A percentile compares a stretch with the other conserved stretches of the same genome.
These are phyloP conservation scores for Lampris incognitus DNA, from an alignment of 2,113 vertebrate species.

Conservation along the genomic window DNA sequence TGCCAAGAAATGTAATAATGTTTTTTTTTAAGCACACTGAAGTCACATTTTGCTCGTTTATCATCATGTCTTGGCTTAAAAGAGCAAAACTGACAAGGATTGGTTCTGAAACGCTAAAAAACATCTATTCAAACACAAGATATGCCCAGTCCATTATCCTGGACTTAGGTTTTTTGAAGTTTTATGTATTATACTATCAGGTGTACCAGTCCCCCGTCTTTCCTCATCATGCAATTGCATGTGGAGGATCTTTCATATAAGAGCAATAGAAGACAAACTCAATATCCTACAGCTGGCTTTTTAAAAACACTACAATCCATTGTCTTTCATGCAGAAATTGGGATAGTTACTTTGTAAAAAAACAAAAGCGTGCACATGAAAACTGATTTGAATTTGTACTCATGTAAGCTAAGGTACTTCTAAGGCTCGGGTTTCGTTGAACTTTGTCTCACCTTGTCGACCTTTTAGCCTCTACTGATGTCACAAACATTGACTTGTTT, in stretches of 20 bases:
- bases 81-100: not conserved
- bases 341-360: too few relatives aligned
- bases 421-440: conserved; percentile 17
- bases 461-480: conserved; percentile 31
- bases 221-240: too few relatives aligned
- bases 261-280: too few relatives aligned
- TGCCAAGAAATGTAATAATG: not conserved
- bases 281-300: too few relatives aligned
- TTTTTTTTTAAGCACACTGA: not conserved
- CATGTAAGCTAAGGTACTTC: not conserved
- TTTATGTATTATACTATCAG: too few relatives aligned
- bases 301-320: not conserved
- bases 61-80: not conserved
- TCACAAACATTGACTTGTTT: conserved; percentile 9
- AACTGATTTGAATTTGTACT: conserved; percentile 1
- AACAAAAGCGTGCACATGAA: too few relatives aligned
- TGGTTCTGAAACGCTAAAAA: not conserved
- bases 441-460: conserved; percentile 26
- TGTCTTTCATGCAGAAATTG: too few relatives aligned
- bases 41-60: not conserved
- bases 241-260: not conserved
- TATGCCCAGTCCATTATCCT: too few relatives aligned
- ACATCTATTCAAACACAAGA: not conserved
- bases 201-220: too few relatives aligned
- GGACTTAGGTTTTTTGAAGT: too few relatives aligned